A percentile compares a stretch with the other conserved stretches of the same genome.
Conservation (phyloP, 2,113 vertebrate species). For the Piprites chloris region DNA sequence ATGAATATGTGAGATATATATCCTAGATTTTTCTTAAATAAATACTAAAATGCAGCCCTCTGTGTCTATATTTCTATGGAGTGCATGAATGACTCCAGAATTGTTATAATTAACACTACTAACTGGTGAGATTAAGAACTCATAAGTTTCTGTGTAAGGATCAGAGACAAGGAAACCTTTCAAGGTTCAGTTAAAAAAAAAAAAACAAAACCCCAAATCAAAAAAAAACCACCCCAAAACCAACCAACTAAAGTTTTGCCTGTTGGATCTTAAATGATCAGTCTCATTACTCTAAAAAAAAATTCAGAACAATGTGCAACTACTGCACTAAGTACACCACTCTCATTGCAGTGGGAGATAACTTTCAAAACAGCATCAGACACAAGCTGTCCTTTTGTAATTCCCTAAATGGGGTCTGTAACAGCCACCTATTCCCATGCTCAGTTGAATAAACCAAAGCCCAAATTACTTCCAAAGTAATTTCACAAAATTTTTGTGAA, state of each 20-base stretch:
- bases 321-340: neutral
- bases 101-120: neutral
- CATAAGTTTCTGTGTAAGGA: neutral
- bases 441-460: neutral
- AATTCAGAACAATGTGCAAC: neutral
- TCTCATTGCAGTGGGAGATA: neutral
- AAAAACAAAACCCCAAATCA: neutral
- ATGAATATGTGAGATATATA: neutral
- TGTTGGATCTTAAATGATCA: neutral
- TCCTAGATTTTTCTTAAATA: neutral
- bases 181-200: neutral
- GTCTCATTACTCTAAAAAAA: neutral
- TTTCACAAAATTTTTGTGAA: neutral
- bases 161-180: neutral
- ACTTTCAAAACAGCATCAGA: neutral
- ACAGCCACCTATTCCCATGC: neutral
- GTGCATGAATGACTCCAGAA: neutral
- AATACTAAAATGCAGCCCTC: neutral
- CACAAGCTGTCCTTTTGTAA: neutral
- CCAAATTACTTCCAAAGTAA: neutral
- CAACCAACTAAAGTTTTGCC: neutral
- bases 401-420: neutral
- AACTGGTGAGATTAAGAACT: neutral
- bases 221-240: neutral
- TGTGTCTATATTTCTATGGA: neutral